Evolutionary conservation across 2,888 invertebrate genomes (phyloP).

Genomic region (Papilio elwesi): DNA sequence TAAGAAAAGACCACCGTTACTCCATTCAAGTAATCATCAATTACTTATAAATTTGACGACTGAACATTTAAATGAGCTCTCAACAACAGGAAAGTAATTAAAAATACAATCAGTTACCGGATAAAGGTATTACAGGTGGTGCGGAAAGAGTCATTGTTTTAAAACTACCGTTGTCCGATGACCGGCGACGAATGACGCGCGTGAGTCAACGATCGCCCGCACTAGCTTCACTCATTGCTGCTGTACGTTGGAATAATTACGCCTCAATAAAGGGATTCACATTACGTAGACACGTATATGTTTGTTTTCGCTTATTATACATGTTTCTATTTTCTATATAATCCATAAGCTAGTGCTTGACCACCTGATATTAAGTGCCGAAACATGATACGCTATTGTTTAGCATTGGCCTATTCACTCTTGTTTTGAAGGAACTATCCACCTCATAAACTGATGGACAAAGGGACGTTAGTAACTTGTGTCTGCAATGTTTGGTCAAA

Average conservation of each 20-base stretch:
- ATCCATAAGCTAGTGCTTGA: too few species aligned
- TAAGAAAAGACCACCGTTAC: neutral
- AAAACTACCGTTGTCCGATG: slow-evolving; percentile 35
- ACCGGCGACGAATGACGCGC: slow-evolving; percentile 22
- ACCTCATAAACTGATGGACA: too few species aligned
- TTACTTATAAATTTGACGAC: neutral
- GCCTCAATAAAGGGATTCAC: neutral
- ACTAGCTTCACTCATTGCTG: neutral
- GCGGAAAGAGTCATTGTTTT: slow-evolving; percentile 37
- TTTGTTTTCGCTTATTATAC: too few species aligned
- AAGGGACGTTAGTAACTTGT: too few species aligned
- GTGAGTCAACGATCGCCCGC: slow-evolving; percentile 32
- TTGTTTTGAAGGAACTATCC: too few species aligned
- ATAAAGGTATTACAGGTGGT: slow-evolving; percentile 21
- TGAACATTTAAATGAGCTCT: slow-evolving; percentile 4
- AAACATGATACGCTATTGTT: too few species aligned
- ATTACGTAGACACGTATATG: neutral
- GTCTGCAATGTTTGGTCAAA: too few species aligned
- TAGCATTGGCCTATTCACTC: too few species aligned
- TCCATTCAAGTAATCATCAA: neutral
- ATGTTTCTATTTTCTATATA: too few species aligned
- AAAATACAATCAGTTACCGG: slow-evolving; percentile 37
- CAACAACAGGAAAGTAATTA: slow-evolving; percentile 35
- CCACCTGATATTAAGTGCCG: too few species aligned
- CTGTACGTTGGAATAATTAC: slow-evolving; percentile 17